Evolutionary conservation across 2,888 invertebrate species (phyloP).

Genomic region (Latrodectus elegans): DNA sequence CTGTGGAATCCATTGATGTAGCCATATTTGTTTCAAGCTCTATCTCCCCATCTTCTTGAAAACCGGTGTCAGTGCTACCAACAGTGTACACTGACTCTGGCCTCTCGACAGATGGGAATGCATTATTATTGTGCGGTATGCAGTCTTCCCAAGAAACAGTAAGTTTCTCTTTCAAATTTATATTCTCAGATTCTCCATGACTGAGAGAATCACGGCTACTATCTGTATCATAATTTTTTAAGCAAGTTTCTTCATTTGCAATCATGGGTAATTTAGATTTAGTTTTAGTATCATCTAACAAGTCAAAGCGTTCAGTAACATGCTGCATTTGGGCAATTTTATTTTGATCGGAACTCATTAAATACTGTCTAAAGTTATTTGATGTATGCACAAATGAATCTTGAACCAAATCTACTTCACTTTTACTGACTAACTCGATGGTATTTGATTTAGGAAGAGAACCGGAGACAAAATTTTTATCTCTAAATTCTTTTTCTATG

Average conservation of each 20-base stretch:
- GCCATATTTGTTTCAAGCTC: constrained; percentile 77
- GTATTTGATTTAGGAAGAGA: not conserved
- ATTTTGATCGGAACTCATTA: not conserved
- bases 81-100: constrained; percentile 74
- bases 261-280: not conserved
- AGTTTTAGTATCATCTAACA: too few species aligned
- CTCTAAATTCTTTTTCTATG: not conserved
- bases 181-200: constrained; percentile 34
- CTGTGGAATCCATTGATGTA: constrained; percentile 76
- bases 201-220: constrained; percentile 38
- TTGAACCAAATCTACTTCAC: not conserved
- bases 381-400: not conserved
- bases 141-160: constrained; percentile 67
- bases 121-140: constrained; percentile 18
- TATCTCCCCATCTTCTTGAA: constrained; percentile 82
- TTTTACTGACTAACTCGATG: not conserved
- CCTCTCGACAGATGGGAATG: constrained; percentile 71
- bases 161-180: constrained; percentile 51
- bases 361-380: not conserved
- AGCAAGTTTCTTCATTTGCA: constrained; percentile 1
- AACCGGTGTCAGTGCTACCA: constrained; percentile 91
- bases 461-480: not conserved
- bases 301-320: not conserved
- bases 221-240: constrained; percentile 45
- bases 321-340: not conserved